A percentile compares a stretch with the other conserved stretches of the same genome.
Conservation (phyloP, 2,113 vertebrate species). For the Suncus etruscus region DNA sequence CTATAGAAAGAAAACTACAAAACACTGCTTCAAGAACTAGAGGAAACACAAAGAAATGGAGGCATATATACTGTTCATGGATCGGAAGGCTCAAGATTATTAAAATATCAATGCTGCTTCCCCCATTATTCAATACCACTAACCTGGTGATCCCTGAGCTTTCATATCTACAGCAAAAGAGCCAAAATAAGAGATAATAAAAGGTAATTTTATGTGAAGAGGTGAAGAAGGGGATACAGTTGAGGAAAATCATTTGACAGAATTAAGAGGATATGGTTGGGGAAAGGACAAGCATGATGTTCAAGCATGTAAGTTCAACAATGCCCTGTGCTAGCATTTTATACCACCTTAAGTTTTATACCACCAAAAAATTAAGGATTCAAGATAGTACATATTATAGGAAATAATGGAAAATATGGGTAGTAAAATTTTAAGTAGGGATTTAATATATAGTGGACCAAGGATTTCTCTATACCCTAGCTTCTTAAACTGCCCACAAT, state of each 20-base stretch:
- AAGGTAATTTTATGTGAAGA: neutral
- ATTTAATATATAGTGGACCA: constrained; percentile 37
- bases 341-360: neutral
- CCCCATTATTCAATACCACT: no score
- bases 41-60: no score
- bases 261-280: neutral
- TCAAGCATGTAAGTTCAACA: neutral
- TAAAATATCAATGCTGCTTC: no score
- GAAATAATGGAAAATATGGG: constrained; percentile 12
- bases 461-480: neutral
- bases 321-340: neutral
- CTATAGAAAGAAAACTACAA: no score
- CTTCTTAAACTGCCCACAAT: no score
- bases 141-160: no score
- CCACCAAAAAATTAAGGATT: neutral
- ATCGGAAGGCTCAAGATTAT: no score
- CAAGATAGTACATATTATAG: constrained; percentile 3
- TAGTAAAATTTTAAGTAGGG: neutral
- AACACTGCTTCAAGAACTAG: no score
- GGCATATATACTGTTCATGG: no score
- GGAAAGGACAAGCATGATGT: neutral
- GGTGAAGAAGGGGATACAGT: neutral
- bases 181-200: neutral
- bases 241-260: neutral
- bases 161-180: neutral